A percentile compares a stretch with the other conserved stretches of the same genome.
Conservation (phyloP, 1,140 invertebrate species). For the Sitophilus oryzae region DNA sequence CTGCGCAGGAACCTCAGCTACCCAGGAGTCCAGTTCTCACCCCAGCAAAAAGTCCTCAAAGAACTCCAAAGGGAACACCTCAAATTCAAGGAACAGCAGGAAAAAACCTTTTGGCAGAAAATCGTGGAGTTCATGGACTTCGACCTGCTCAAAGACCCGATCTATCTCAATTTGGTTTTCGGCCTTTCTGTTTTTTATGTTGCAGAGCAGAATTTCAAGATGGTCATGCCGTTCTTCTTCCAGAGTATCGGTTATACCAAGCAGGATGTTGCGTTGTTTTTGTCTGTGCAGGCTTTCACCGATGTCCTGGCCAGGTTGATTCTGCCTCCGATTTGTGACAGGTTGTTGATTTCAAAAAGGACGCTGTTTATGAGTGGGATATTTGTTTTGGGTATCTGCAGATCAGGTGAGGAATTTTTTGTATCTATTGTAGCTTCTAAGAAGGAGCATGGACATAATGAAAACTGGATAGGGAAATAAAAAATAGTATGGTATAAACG, state of each 20-base stretch:
- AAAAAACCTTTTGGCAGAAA: constrained; percentile 38
- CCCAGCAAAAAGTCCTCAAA: constrained; percentile 32
- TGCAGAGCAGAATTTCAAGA: constrained; percentile 68
- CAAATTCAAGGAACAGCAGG: constrained; percentile 28
- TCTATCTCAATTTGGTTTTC: constrained; percentile 64
- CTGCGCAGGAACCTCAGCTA: constrained; percentile 41
- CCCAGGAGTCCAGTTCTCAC: constrained; percentile 38
- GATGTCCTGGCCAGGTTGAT: constrained; percentile 64
- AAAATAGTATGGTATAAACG: too few relatives aligned
- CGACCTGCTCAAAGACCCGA: constrained; percentile 47
- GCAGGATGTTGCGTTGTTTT: constrained; percentile 60
- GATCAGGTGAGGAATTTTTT: constrained; percentile 57
- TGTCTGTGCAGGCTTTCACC: constrained; percentile 65
- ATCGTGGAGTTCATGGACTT: constrained; percentile 41
- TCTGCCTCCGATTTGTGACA: constrained; percentile 65
- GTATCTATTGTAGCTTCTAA: constrained; percentile 1
- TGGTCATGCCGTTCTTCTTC: constrained; percentile 69
- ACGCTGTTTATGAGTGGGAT: constrained; percentile 62
- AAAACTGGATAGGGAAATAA: neutral
- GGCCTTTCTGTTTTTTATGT: constrained; percentile 67
- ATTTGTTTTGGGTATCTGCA: constrained; percentile 59
- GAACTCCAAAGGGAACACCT: constrained; percentile 28
- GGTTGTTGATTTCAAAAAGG: constrained; percentile 57
- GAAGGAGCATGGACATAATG: neutral
- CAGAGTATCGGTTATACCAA: constrained; percentile 58